Percentiles rank a stretch among this genome's conserved stretches.
Evolutionary conservation across 2,113 vertebrate genomes (phyloP).

Genomic region (Nannospalax galili): DNA sequence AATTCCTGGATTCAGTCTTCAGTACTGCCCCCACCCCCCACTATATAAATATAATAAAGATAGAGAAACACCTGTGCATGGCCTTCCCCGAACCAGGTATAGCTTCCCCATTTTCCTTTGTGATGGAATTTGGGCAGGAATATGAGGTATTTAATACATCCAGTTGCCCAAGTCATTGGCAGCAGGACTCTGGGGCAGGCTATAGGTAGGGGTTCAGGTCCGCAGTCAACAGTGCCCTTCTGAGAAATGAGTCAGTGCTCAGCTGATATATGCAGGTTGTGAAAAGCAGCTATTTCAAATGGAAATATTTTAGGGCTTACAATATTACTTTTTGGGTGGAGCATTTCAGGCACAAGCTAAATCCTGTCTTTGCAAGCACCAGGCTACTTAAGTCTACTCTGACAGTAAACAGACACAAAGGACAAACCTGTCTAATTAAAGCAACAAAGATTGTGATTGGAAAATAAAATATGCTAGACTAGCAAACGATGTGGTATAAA

Average conservation of each 20-base stretch:
- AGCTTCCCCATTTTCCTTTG: too few relatives aligned
- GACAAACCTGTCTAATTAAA: neutral
- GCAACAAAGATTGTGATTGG: neutral
- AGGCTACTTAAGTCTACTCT: too few relatives aligned
- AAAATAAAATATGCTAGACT: neutral
- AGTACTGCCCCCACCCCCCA: neutral
- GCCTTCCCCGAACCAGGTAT: neutral
- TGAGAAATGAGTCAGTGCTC: neutral
- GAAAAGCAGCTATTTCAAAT: neutral
- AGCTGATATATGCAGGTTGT: neutral
- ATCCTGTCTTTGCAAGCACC: too few relatives aligned
- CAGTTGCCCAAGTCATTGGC: neutral
- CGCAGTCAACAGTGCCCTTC: neutral
- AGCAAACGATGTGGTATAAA: neutral
- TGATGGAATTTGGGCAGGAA: neutral
- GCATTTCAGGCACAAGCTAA: neutral
- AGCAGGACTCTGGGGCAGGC: neutral
- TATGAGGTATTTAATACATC: neutral
- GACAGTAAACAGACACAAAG: neutral
- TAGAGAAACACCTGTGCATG: neutral
- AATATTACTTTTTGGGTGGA: neutral
- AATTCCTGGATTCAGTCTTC: too few relatives aligned
- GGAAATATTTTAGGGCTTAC: neutral
- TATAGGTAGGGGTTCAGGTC: neutral
- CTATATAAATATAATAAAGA: neutral